Evolutionary conservation across 2,797 vertebrate genomes (phyloP).

Genomic region (Microctenopoma steveboyesi): DNA sequence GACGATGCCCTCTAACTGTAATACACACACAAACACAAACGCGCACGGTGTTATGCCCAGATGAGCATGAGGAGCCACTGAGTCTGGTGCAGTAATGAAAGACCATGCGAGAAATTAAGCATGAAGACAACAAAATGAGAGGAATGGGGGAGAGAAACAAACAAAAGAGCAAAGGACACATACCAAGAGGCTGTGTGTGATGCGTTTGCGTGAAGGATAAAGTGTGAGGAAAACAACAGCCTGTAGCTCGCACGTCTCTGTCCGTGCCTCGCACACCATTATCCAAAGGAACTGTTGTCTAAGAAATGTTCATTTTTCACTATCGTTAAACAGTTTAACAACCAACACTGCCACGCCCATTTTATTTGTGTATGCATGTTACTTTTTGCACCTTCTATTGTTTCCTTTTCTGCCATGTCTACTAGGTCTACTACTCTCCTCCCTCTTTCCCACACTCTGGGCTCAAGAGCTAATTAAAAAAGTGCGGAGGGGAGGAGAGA

Average conservation of each 20-base stretch:
- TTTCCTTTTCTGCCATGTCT: conserved; percentile 14
- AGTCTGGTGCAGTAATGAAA: conserved; percentile 60
- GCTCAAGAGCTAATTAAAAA: conserved; percentile 18
- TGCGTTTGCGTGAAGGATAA: conserved; percentile 30
- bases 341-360: neutral
- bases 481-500: conserved; percentile 5
- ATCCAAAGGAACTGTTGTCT: neutral
- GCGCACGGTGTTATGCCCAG: conserved; percentile 37
- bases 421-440: neutral
- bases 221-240: conserved; percentile 13
- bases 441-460: neutral
- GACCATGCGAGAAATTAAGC: conserved; percentile 51
- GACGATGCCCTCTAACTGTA: conserved; percentile 26
- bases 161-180: neutral
- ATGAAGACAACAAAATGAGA: conserved; percentile 33
- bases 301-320: neutral
- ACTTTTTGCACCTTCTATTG: neutral
- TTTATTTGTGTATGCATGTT: neutral
- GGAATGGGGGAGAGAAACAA: conserved; percentile 40
- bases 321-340: neutral
- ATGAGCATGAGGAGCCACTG: conserved; percentile 65
- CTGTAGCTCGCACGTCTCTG: conserved; percentile 2
- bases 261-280: neutral
- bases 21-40: neutral
- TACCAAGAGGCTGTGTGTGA: conserved; percentile 31